Evolutionary conservation across 2,797 vertebrate genomes (phyloP).

Genomic region (Sebastes steindachneri): DNA sequence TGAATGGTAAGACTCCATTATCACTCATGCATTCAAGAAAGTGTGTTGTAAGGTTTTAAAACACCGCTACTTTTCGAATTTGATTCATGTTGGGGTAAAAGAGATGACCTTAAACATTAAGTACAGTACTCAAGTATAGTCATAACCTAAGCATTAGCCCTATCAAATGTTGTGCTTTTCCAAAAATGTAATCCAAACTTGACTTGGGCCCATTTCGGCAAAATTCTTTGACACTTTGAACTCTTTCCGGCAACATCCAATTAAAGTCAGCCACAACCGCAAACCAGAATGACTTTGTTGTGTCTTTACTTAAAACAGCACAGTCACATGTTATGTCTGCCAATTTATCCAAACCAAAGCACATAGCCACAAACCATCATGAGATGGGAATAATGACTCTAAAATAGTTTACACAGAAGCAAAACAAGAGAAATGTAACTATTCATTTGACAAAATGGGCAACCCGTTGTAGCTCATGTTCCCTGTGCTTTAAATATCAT

Average conservation of each 20-base stretch:
- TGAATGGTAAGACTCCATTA: constrained; percentile 68
- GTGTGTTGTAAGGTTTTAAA: too few species aligned
- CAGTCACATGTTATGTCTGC: not conserved
- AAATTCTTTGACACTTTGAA: too few species aligned
- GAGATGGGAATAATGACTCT: not conserved
- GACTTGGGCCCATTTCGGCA: not conserved
- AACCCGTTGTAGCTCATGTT: not conserved
- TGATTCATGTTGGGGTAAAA: not conserved
- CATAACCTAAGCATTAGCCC: not conserved
- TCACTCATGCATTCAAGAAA: too few species aligned
- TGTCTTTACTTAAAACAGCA: not conserved
- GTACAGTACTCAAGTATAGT: not conserved
- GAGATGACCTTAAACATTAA: not conserved
- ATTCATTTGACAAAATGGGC: not conserved
- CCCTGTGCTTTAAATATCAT: not conserved
- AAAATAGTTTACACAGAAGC: not conserved
- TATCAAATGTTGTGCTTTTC: not conserved
- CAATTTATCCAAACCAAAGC: not conserved
- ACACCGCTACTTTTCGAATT: not conserved
- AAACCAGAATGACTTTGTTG: not conserved
- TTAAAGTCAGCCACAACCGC: not conserved
- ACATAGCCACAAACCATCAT: not conserved
- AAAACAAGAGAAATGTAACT: not conserved
- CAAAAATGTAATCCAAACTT: not conserved
- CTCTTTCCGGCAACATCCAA: not conserved